Evolutionary conservation across 2,113 vertebrate genomes (phyloP), one percentile per base, ranked within the genome.

Genomic region (Pontoporia blainvillei): DNA sequence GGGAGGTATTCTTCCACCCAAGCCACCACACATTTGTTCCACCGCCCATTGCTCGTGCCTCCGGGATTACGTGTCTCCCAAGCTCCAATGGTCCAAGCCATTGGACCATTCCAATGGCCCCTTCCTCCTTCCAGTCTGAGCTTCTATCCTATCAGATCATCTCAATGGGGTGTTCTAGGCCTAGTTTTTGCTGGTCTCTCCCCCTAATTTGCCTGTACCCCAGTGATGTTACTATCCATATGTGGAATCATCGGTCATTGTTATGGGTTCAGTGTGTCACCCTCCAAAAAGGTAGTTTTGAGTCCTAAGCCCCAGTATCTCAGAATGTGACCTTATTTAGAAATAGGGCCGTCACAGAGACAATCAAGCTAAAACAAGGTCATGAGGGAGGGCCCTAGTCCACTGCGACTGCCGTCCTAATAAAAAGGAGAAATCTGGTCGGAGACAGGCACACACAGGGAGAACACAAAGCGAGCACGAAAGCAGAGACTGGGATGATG

Each of bases 31-130:
- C 17, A 18, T 8, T 61, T 46, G 27, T 14, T 17, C 11, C 2
- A 1, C 46, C 34, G 3, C 54, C 29, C 46, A 20, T 0, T 8
- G 1, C 25, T 62, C 39, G 34, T 15, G 25, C 9, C 8, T 36
- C 27, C 15, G 4, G 2, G 1, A 73, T 5, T 15, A 34, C 88
- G 7, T 23, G 20, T 4, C 6, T 66, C 46, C 44, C 82, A 44
- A 23, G 62, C n/a, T 23, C 67, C 75, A 67, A 14, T 29, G 39
- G 41, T 79, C 64, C 64, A 66, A 79, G 13, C 5, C 15, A 31
- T 36, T n/a, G n/a, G n/a, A n/a, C n/a, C n/a, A n/a, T n/a, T n/a
- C n/a, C n/a, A n/a, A n/a, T n/a, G n/a, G n/a, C n/a, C 10, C 31
- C 44, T 44, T 73, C 29, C 62, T 78, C 27, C 11, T 52, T 27